Conservation (phyloP, 2,113 vertebrate genomes). For the Smithornis capensis region DNA sequence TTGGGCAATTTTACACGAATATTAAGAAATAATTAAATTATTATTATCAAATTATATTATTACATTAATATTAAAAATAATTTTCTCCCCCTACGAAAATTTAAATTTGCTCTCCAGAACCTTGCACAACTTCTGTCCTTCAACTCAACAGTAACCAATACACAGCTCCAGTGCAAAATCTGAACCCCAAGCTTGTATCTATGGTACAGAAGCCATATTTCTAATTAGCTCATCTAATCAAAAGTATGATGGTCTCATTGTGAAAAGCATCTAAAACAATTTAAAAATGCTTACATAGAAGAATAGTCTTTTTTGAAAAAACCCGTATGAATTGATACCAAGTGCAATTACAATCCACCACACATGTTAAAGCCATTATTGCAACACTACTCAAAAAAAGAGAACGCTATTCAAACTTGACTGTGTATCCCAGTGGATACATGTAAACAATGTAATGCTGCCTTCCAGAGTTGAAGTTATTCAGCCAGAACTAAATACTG, state of each 20-base stretch:
- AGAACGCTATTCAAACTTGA: neutral
- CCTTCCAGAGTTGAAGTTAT: neutral
- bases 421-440: neutral
- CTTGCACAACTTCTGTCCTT: neutral
- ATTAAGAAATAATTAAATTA: no score
- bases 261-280: neutral
- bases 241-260: neutral
- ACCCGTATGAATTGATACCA: neutral
- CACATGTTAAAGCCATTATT: neutral
- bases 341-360: neutral
- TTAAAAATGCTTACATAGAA: neutral
- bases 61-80: no score
- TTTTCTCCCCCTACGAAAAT: neutral
- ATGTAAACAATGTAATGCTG: neutral
- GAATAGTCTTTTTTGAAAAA: neutral
- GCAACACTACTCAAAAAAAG: neutral
- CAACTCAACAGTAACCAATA: neutral
- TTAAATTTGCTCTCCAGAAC: neutral
- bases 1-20: neutral
- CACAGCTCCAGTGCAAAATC: neutral
- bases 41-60: no score
- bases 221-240: neutral
- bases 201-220: neutral
- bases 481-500: neutral
- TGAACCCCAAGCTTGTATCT: neutral